Conservation (phyloP, 2,113 vertebrate species). For the Pomatostomus ruficeps region DNA sequence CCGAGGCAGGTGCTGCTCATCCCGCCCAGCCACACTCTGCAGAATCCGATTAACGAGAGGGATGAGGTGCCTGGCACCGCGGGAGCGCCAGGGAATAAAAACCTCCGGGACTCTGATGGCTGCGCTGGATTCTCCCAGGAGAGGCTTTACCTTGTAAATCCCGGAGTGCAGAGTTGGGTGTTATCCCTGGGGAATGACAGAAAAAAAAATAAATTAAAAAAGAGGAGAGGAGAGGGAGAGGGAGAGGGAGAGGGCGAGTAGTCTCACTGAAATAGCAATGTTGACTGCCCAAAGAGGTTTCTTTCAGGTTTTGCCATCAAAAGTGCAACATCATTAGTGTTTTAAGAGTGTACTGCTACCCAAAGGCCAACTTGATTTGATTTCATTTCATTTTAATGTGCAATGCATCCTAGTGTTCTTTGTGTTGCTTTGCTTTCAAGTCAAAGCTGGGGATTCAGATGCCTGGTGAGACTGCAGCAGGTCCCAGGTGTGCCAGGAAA, state of each 20-base stretch:
- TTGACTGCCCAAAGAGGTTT: background rate
- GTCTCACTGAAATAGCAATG: background rate
- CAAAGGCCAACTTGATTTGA: background rate
- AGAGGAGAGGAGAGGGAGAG: rapidly evolving
- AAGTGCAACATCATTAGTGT: background rate
- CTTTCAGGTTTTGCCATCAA: background rate
- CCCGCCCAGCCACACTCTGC: background rate
- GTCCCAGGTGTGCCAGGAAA: background rate
- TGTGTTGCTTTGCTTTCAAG: background rate
- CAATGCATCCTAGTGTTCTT: background rate
- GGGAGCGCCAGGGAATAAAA: background rate
- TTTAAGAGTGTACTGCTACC: background rate
- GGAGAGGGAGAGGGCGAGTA: too few relatives aligned
- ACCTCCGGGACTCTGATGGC: background rate
- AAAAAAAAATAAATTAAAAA: rapidly evolving
- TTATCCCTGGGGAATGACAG: background rate
- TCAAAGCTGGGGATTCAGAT: background rate
- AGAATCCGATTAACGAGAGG: background rate
- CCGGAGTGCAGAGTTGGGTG: background rate
- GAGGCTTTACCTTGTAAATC: background rate
- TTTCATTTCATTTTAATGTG: background rate
- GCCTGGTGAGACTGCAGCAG: background rate
- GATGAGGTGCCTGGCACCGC: background rate
- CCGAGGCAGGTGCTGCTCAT: background rate
- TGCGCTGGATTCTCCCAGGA: background rate